A percentile compares a stretch with the other conserved stretches of the same genome.
Conservation (phyloP, 2,797 vertebrate genomes). For the Hylomyscus alleni region DNA sequence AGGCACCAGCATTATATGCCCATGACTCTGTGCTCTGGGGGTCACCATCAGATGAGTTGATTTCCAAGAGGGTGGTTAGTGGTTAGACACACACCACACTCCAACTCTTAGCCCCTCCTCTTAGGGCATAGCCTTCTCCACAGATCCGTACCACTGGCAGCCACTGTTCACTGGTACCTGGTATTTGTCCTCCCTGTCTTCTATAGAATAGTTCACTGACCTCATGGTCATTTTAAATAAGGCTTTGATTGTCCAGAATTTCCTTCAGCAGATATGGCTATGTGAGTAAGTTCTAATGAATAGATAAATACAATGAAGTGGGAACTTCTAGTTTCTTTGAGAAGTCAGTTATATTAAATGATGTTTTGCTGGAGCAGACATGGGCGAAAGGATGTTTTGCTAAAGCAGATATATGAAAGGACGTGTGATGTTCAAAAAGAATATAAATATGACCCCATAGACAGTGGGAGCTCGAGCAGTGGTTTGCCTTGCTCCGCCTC, state of each 20-base stretch:
- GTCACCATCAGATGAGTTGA: background rate
- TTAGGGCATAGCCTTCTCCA: background rate
- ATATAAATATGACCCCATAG: background rate
- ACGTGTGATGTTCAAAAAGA: background rate
- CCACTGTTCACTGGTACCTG: background rate
- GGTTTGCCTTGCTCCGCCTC: background rate
- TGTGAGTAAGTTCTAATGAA: background rate
- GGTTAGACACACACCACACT: background rate
- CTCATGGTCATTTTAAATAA: background rate
- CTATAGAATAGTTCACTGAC: background rate
- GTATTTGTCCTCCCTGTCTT: background rate
- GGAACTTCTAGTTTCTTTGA: background rate
- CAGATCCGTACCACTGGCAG: background rate
- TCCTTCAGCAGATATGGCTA: background rate
- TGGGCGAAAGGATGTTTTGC: background rate
- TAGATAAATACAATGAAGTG: background rate
- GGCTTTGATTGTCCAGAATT: background rate
- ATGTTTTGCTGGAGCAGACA: background rate
- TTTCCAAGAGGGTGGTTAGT: background rate
- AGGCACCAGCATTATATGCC: background rate
- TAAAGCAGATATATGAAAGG: background rate
- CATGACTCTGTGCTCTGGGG: background rate
- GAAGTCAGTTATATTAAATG: background rate
- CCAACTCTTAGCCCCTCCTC: rapidly evolving
- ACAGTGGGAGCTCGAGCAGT: background rate